A percentile compares a stretch with the other conserved stretches of the same genome.
Conservation (phyloP, 2,113 vertebrate species). For the Rhinolophus sinicus region DNA sequence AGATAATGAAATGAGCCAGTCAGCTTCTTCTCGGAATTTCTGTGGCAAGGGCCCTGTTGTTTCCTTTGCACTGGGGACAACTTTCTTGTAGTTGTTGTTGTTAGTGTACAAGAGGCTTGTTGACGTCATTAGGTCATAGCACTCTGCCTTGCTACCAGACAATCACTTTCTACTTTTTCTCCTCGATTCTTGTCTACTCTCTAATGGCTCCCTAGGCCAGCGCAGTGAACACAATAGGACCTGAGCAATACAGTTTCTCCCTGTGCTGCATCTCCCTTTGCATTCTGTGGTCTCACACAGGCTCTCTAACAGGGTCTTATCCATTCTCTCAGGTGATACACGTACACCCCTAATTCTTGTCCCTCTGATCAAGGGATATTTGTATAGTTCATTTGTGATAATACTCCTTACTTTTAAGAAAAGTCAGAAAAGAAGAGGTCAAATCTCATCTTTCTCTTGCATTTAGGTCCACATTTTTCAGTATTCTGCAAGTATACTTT, state of each 20-base stretch:
- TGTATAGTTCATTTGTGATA: neutral
- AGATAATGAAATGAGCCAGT: neutral
- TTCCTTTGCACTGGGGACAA: neutral
- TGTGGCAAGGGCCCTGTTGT: neutral
- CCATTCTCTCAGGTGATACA: neutral
- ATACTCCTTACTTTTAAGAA: neutral
- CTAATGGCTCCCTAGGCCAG: neutral
- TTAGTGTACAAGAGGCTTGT: neutral
- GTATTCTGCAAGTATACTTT: neutral
- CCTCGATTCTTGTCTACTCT: neutral
- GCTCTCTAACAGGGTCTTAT: neutral
- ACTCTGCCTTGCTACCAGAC: neutral
- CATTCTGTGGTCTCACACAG: neutral
- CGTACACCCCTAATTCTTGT: neutral
- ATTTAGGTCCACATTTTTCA: neutral
- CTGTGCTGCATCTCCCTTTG: neutral
- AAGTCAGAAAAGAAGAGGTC: neutral
- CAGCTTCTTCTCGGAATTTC: neutral
- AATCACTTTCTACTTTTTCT: neutral
- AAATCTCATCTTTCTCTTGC: neutral
- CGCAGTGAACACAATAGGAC: neutral
- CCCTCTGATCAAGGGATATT: neutral
- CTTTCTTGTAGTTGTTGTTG: neutral
- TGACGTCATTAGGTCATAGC: neutral
- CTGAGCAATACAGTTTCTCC: neutral